Evolutionary conservation across 2,113 vertebrate genomes (phyloP).

Genomic region (Meriones unguiculatus): DNA sequence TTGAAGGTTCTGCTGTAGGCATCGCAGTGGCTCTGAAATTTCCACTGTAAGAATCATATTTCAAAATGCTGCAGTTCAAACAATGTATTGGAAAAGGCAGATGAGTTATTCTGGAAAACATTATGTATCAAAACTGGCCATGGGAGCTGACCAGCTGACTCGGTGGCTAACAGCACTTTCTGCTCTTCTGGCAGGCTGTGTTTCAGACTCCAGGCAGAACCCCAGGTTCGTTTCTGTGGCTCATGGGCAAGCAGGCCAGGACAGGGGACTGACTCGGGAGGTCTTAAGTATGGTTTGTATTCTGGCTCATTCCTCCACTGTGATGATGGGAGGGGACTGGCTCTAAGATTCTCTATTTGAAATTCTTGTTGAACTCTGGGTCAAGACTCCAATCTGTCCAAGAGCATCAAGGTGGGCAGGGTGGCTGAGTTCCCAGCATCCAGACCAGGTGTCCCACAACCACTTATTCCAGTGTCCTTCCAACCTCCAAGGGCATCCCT

Average conservation of each 20-base stretch:
- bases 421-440: not conserved
- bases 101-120: not conserved
- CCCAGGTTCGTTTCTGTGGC: not conserved
- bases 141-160: not conserved
- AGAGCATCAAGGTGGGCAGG: not conserved
- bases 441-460: not conserved
- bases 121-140: not conserved
- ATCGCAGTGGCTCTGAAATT: not conserved
- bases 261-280: not conserved
- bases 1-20: not conserved
- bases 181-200: not conserved
- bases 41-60: not conserved
- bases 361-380: not conserved
- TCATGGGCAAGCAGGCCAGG: not conserved
- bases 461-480: not conserved
- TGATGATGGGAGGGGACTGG: not conserved
- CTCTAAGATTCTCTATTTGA: not conserved
- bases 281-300: not conserved
- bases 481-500: not conserved
- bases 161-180: not conserved
- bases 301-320: too few species aligned
- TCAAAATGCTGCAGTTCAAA: constrained; percentile 18
- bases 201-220: not conserved
- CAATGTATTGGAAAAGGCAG: not conserved
- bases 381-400: not conserved